Conservation (phyloP, 2,888 invertebrate species). For the Choreutis nemorana region DNA sequence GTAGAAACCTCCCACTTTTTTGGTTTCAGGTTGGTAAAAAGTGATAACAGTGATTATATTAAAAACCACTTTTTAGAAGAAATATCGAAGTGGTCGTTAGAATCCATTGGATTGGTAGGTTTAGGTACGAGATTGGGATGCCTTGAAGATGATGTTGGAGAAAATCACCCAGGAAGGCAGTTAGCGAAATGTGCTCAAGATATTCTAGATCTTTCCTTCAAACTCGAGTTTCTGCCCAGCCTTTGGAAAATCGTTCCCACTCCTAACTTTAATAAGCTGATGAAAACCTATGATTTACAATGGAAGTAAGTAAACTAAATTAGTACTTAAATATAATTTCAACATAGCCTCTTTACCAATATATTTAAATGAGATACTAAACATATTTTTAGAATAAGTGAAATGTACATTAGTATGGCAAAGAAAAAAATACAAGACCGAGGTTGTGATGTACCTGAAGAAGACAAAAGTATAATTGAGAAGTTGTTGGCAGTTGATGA, state of each 20-base stretch:
- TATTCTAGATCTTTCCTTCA: constrained; percentile 26
- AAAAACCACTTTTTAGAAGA: constrained; percentile 54
- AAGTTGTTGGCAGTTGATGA: constrained; percentile 69
- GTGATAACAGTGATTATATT: constrained; percentile 28
- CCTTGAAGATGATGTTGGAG: constrained; percentile 25
- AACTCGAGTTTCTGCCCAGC: constrained; percentile 34
- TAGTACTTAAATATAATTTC: neutral
- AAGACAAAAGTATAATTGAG: constrained; percentile 70
- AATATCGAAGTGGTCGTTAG: constrained; percentile 70
- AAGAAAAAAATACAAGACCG: constrained; percentile 29
- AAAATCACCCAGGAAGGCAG: constrained; percentile 31
- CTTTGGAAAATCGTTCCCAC: constrained; percentile 35
- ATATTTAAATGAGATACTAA: neutral
- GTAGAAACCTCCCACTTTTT: no score
- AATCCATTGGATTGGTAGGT: constrained; percentile 51
- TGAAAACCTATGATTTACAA: constrained; percentile 35
- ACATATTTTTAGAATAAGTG: constrained; percentile 30
- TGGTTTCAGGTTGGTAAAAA: constrained; percentile 30
- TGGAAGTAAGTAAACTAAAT: constrained; percentile 37
- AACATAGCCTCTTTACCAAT: neutral
- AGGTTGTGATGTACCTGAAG: constrained; percentile 35
- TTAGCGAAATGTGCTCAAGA: constrained; percentile 34
- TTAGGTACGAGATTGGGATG: constrained; percentile 43
- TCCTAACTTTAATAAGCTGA: constrained; percentile 32
- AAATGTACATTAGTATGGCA: constrained; percentile 32